These are phyloP conservation scores for Pegea sp. DNA, from an alignment of 23 tunicate genomes.

Conservation along the genomic window DNA sequence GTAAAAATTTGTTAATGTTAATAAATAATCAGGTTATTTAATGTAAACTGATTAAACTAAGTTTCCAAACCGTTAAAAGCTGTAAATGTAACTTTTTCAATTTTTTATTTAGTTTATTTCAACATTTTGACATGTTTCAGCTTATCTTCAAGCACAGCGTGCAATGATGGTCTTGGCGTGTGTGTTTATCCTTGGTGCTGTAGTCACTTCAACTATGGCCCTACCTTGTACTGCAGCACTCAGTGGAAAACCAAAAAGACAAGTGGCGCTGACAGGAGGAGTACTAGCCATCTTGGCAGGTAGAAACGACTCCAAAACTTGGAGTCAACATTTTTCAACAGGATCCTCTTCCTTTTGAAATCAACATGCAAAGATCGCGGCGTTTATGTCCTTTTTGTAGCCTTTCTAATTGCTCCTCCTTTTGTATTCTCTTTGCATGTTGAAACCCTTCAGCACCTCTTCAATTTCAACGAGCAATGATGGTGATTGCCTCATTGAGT, in stretches of 20 bases:
- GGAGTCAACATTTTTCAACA: background rate
- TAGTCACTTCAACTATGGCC: slow-evolving; percentile 11
- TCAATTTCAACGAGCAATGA: slow-evolving; percentile 63
- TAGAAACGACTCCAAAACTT: slow-evolving; percentile 10
- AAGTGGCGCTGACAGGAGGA: slow-evolving; percentile 25
- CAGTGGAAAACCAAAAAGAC: slow-evolving; percentile 8
- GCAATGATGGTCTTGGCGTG: slow-evolving; percentile 61
- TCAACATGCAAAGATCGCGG: too few species aligned
- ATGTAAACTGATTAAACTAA: too few species aligned
- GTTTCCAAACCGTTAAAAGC: too few species aligned
- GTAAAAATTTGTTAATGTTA: too few species aligned
- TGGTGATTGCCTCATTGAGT: slow-evolving; percentile 50
- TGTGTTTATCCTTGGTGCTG: slow-evolving; percentile 8
- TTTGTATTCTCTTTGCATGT: slow-evolving; percentile 1
- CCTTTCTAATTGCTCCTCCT: slow-evolving; percentile 5
- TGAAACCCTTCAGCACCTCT: slow-evolving; percentile 20
- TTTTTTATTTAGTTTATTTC: too few species aligned
- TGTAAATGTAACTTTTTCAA: too few species aligned
- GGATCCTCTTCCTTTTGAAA: background rate
- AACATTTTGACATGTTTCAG: too few species aligned
- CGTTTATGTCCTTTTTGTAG: background rate
- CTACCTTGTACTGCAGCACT: slow-evolving; percentile 40
- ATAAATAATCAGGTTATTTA: too few species aligned
- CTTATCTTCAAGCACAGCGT: slow-evolving; percentile 34
- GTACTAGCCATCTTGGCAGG: slow-evolving; percentile 54